Evolutionary conservation across 2,888 invertebrate species (phyloP), one percentile per base, ranked within the genome.

Genomic region (Xanthorhoe designata): DNA sequence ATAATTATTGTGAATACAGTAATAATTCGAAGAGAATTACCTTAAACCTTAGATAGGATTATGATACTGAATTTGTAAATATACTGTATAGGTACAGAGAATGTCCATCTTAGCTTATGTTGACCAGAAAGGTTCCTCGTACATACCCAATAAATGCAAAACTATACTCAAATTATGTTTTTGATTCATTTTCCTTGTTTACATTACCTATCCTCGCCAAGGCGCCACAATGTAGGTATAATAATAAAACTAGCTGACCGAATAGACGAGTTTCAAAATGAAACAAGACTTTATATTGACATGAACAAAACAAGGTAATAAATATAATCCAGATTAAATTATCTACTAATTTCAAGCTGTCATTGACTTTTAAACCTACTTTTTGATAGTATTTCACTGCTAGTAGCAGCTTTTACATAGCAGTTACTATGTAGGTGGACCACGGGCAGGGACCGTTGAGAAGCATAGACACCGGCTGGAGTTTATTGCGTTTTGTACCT

Each of bases 81-180:
- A 92, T 92, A 93, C 82, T 92, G 87, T 92, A 86, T 89, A n/a
- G n/a, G n/a, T n/a, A 91, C 92, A 91, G 87, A 90, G 56, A 82
- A 87, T 88, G 93, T 92, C 91, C 92, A 90, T 86, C 90, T 87
- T 94, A 94, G 94, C 94, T 94, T 94, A 94, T 92, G 92, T 92
- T 91, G 91, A 93, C 93, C 92, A 90, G 85, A 90, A 90, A 85
- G 93, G 94, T 94, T 94, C 94, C 93, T 94, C 92, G 89, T 94
- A 93, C 87, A 90, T 94, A 94, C 87, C 90, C 92, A 94, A 93
- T 94, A 94, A 94, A 94, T 88, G 90, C 91, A 90, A 92, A 92
- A 93, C 88, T 91, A 72, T 74, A 92, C 90, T 89, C 86, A 78
- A 87, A 77, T 74, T 73, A 74, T 77, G 82, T 77, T 82, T 78